Conservation (phyloP, 2,888 invertebrate genomes). For the Chrysolina oricalcia region DNA sequence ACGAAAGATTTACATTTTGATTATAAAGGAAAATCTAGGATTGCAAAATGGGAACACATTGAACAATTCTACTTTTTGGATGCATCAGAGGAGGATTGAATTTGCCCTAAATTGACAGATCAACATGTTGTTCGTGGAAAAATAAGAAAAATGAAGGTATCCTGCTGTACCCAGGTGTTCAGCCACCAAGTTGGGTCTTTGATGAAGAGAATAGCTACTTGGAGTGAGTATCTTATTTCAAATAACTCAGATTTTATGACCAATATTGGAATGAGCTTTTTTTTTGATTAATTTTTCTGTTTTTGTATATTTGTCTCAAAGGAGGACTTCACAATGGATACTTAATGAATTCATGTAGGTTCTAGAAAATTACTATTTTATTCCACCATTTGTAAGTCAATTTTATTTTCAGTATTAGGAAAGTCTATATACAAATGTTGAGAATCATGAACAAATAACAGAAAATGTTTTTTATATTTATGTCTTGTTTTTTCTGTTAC, state of each 20-base stretch:
- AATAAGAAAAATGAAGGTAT: conserved; percentile 34
- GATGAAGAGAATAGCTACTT: conserved; percentile 21
- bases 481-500: conserved; percentile 26
- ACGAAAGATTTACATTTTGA: conserved; percentile 28
- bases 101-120: conserved; percentile 25
- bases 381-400: too few relatives aligned
- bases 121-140: conserved; percentile 30
- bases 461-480: too few relatives aligned
- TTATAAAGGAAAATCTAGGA: neutral
- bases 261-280: neutral
- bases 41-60: conserved; percentile 31
- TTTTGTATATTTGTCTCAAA: too few relatives aligned
- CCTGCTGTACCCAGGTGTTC: conserved; percentile 25
- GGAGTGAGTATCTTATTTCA: conserved; percentile 19
- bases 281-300: too few relatives aligned
- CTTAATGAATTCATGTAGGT: too few relatives aligned
- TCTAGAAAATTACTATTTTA: too few relatives aligned
- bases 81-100: conserved; percentile 7
- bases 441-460: too few relatives aligned
- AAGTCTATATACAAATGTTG: too few relatives aligned
- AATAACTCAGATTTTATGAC: neutral
- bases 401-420: too few relatives aligned
- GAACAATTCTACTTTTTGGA: conserved; percentile 32
- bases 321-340: too few relatives aligned
- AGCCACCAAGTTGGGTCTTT: conserved; percentile 27